phyloP scores from a whole-genome alignment of 2,797 vertebrate species.

The Petrocephalus sullivani region DNA sequence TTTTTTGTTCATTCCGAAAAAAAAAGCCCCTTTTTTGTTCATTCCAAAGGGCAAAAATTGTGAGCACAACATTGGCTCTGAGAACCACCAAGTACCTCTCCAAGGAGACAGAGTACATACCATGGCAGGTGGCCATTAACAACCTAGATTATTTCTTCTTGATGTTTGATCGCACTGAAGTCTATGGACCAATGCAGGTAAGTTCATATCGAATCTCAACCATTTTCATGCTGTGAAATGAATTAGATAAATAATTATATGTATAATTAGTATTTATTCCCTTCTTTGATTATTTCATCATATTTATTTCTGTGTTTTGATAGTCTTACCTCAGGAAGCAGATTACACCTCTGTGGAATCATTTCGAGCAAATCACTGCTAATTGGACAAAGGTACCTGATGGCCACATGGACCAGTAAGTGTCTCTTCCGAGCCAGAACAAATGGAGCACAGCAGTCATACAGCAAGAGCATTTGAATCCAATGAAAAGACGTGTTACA shows the following conservation, averaged over 20 bases:
- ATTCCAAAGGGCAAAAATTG: slow-evolving; percentile 60
- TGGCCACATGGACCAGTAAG: slow-evolving; percentile 68
- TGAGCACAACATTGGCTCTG: slow-evolving; percentile 65
- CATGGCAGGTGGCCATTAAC: slow-evolving; percentile 74
- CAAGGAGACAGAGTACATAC: slow-evolving; percentile 66
- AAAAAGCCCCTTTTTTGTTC: neutral
- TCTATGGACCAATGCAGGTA: slow-evolving; percentile 81
- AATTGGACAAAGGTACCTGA: slow-evolving; percentile 28
- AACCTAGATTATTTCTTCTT: slow-evolving; percentile 78
- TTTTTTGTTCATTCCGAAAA: slow-evolving; percentile 36
- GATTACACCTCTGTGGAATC: slow-evolving; percentile 54
- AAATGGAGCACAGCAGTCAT: neutral
- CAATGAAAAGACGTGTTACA: neutral
- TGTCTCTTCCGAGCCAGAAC: slow-evolving; percentile 4
- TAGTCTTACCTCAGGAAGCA: slow-evolving; percentile 71
- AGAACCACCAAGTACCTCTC: slow-evolving; percentile 71
- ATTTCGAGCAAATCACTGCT: slow-evolving; percentile 43
- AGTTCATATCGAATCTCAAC: neutral
- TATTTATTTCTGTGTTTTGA: neutral
- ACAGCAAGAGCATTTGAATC: neutral
- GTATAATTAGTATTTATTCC: neutral
- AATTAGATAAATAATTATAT: neutral
- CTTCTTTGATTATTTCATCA: neutral
- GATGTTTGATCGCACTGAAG: slow-evolving; percentile 86
- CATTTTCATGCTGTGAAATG: neutral